Percentiles rank a stretch among this genome's conserved stretches.
Evolutionary conservation across 2,888 invertebrate species (phyloP).

Genomic region (Cerastoderma edule): DNA sequence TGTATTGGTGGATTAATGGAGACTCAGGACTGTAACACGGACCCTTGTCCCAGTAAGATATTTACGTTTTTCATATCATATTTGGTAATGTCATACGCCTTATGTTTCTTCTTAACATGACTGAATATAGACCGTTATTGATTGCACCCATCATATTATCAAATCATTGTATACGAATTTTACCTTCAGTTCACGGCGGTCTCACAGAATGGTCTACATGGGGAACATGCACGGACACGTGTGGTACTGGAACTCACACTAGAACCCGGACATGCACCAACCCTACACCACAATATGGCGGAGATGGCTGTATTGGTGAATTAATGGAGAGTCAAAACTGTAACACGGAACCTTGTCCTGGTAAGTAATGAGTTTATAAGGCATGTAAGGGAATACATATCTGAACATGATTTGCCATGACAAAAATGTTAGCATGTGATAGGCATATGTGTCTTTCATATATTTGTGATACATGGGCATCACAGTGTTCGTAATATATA

Average conservation of each 20-base stretch:
- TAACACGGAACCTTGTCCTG: constrained; percentile 15
- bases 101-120: too few relatives aligned
- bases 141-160: too few relatives aligned
- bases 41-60: constrained; percentile 15
- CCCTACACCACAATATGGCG: constrained; percentile 6
- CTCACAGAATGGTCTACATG: background rate
- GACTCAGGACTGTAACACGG: constrained; percentile 7
- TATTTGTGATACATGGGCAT: too few relatives aligned
- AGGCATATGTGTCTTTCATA: too few relatives aligned
- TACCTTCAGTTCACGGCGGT: constrained; percentile 12
- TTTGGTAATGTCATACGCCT: too few relatives aligned
- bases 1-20: constrained; percentile 10
- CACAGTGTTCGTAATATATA: too few relatives aligned
- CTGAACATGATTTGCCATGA: too few relatives aligned
- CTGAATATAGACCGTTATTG: too few relatives aligned
- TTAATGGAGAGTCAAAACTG: constrained; percentile 1
- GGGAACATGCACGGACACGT: background rate
- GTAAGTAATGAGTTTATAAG: background rate
- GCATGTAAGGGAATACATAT: background rate
- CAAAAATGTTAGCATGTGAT: too few relatives aligned
- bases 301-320: background rate
- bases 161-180: too few relatives aligned
- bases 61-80: background rate
- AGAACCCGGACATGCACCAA: background rate
- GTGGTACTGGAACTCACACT: background rate